Base-by-base conservation (phyloP, 2,888 invertebrate genomes). In the Oegoconia quadripuncta region DNA sequence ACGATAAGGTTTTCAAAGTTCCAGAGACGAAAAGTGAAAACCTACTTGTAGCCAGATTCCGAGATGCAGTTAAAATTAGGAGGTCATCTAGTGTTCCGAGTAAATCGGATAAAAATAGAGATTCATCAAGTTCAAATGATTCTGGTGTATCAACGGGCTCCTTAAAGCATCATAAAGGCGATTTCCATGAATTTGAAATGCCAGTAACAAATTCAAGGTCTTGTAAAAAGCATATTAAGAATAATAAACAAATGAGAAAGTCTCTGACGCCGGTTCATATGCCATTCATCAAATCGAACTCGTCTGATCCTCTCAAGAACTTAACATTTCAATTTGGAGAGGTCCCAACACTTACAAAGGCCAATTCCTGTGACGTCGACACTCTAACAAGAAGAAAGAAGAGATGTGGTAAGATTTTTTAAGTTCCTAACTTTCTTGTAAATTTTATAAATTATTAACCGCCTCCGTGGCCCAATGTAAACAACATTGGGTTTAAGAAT, bases 81-180 rank as follows among this genome's bases (percentile, higher is more conserved):
- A 77, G 92, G 23, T 92, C 92, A 0, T 91, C 91, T 0, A 92
- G 92, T 48, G 92, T 92, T 1, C 92, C 92, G 1, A 92, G 92
- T 48, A 92, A 92, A 66, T 88, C 90, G 0, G 91, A 90, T 4
- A 91, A 91, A 48, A 92, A 92, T 44, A 74, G 92, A 40, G 92
- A 92, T 52, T 92, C 92, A 0, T 91, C 92, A 0, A 91, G 92
- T 58, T 92, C 92, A 3, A 92, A 92, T 55, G 92, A 93, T 55
- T 92, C 92, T 0, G 93, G 93, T 0, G 92, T 93, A 0, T 92
- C 91, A 0, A 91, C 91, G 0, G 91, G 91, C 0, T 91, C 91
- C 1, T 65, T 91, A 34, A 91, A 90, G 41, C 91, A 91, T 51
- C 84, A 90, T 51, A 90, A 80, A 6, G 89, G 89, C 0, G 91